Percentiles rank a stretch among this genome's conserved stretches.
Evolutionary conservation across 2,888 invertebrate genomes (phyloP).

Genomic region (Cantharis flavilabris): DNA sequence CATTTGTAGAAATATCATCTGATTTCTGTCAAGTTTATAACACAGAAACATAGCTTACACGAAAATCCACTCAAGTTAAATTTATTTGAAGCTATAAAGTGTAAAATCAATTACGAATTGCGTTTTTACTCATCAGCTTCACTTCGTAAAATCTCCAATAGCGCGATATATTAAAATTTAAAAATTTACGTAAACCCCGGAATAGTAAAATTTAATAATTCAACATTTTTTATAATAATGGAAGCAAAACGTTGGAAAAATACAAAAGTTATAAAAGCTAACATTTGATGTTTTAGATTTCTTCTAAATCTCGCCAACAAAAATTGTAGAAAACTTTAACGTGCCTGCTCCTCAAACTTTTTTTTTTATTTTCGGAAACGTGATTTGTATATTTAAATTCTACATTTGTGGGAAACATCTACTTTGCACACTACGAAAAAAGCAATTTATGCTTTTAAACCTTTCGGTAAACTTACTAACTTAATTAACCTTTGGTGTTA

Average conservation of each 20-base stretch:
- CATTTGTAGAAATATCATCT: not conserved
- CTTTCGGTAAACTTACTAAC: conserved; percentile 10
- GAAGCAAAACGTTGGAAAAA: conserved; percentile 1
- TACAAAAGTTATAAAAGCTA: not conserved
- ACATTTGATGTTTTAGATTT: conserved; percentile 14
- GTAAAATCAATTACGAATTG: conserved; percentile 9
- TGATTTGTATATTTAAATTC: conserved; percentile 30
- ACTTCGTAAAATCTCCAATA: not conserved
- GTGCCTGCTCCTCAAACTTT: conserved; percentile 18
- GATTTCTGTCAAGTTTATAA: not conserved
- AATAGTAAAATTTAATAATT: not conserved
- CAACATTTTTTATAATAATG: not conserved
- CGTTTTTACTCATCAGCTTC: not conserved
- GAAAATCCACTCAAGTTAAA: conserved; percentile 14
- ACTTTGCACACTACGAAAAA: conserved; percentile 7
- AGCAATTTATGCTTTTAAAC: not conserved
- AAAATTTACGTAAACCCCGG: not conserved
- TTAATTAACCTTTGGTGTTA: conserved; percentile 15
- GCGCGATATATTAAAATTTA: not conserved
- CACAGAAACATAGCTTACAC: not conserved
- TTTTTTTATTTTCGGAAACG: conserved; percentile 28
- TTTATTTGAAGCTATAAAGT: conserved; percentile 18
- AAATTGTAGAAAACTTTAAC: conserved; percentile 25
- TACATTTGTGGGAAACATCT: conserved; percentile 17
- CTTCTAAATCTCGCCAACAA: conserved; percentile 22